Percentiles rank a stretch among this genome's conserved stretches.
phyloP scores from a whole-genome alignment of 2,113 vertebrate genomes.

The Platichthys stellatus region DNA sequence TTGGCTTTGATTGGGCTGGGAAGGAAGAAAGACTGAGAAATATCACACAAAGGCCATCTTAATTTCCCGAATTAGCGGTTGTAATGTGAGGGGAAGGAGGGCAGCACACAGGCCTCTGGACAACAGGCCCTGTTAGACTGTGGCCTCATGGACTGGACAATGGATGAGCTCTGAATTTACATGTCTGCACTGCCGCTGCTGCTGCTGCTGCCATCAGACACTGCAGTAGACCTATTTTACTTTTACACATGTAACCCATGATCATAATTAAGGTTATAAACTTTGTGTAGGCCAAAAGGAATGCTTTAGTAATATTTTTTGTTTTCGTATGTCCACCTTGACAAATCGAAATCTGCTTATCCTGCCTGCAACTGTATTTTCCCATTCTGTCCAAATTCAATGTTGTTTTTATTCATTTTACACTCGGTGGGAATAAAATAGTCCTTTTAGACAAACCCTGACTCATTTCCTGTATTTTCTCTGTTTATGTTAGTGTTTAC shows the following conservation, averaged over 20 bases:
- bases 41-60: constrained; percentile 75
- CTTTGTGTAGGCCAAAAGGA: background rate
- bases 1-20: constrained; percentile 76
- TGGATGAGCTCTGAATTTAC: constrained; percentile 56
- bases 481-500: background rate
- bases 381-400: background rate
- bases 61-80: constrained; percentile 77
- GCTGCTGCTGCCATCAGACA: constrained; percentile 16
- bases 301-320: background rate
- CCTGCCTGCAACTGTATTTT: background rate
- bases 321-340: background rate
- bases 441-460: background rate
- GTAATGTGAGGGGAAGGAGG: constrained; percentile 54
- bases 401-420: background rate
- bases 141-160: constrained; percentile 64
- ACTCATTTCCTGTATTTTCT: background rate
- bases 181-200: constrained; percentile 49
- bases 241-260: background rate
- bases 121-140: constrained; percentile 25
- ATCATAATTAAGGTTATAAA: no score
- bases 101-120: constrained; percentile 13
- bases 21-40: constrained; percentile 81
- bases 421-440: no score
- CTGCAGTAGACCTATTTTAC: background rate
- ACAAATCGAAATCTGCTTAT: background rate